Evolutionary conservation across 2,888 invertebrate species (phyloP), one percentile per base, ranked within the genome.

Genomic region (Cataglyphis altisquamis): DNA sequence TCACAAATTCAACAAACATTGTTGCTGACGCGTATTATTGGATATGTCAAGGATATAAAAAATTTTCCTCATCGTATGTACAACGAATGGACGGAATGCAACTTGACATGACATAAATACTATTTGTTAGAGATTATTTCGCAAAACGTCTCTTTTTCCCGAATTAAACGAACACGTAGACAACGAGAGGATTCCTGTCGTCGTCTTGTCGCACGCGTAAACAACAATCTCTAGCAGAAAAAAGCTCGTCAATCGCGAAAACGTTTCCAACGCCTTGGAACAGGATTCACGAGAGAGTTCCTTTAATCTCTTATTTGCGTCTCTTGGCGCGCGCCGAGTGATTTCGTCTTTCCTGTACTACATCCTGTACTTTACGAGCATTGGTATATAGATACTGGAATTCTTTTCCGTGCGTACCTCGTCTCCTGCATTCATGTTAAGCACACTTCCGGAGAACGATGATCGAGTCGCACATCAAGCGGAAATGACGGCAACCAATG

Each of bases 271-370:
- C 41, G 55, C 55, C 36, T 60, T 12, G 45, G 10, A 62, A 70
- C 60, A 36, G 60, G 78, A 80, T 80, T 80, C 70, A 60, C 70
- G 45, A 60, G 36, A 70, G 60, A 57, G 45, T 80, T 32, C 41
- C 45, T 25, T 68, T 78, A 80, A 80, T 80, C 78, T 70, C 70
- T 80, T 68, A 80, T 80, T 70, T 80, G 78, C 70, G 60, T 70
- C 78, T 80, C 60, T 36, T 36, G 32, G 45, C 78, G 70, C 60
- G n/a, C 78, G 21, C 21, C 32, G 21, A 60, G 45, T 68, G 60
- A 78, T 70, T 80, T 70, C 18, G 36, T 45, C 45, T 60, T 48
- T 62, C 18, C 55, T 60, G 60, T 45, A 52, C 60, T 60, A 70
- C 60, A 45, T 45, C 45, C 60, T 70, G 60, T 36, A 48, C 70